Base-by-base conservation (phyloP, 2,888 invertebrate genomes). In the Eupsilia transversa region DNA sequence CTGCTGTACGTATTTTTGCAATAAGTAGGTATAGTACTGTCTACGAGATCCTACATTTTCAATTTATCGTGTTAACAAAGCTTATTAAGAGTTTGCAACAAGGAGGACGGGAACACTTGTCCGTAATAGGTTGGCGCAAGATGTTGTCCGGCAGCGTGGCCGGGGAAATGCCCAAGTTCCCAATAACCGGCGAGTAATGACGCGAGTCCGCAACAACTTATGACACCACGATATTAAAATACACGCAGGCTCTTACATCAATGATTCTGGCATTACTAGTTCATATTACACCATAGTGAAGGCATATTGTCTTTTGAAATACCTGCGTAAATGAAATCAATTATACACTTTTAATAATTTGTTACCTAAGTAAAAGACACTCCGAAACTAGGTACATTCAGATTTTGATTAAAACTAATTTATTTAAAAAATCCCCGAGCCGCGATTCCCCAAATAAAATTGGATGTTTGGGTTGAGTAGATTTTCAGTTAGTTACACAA, bases 111-210 rank as follows among this genome's bases (percentile, higher is more conserved):
- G 87, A 93, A 93, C 94, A 95, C 93, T 95, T 94, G 93, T 90
- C 88, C 89, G 92, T 95, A 96, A 96, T 95, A 94, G 95, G 94
- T 94, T 94, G 94, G 94, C 90, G 93, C 96, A 96, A 95, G 95
- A 96, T 95, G 95, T 95, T 93, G 94, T 92, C 94, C 91, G 89
- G 87, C 89, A 86, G 91, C 92, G 88, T 91, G 92, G 89, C 92
- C 92, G 92, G 91, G 88, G 88, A 89, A 91, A 92, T 91, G 91
- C 90, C 92, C 90, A 95, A 95, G 92, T 96, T 95, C 93, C 94
- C 94, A 95, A 96, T 95, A 95, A 94, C 92, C 91, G 87, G 87
- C 90, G 89, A 88, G 93, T 95, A 95, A 96, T 94, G 94, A 94
- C 94, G 93, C 92, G 91, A 87, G 88, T 91, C 91, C 89, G n/a